phyloP scores from a whole-genome alignment of 2,797 vertebrate species.

The Peromyscus aztecus region DNA sequence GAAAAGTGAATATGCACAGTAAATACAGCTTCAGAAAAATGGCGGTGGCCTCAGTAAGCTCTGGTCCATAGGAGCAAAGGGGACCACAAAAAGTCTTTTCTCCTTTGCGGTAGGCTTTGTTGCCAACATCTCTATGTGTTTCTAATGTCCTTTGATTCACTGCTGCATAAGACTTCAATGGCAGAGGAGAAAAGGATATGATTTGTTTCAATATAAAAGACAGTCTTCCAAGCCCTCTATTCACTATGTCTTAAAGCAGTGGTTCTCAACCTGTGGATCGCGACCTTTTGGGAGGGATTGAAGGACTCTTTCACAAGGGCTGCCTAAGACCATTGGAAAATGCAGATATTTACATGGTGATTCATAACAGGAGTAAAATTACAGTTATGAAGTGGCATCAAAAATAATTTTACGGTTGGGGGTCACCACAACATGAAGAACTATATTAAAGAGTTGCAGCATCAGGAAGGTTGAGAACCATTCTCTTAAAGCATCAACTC shows the following conservation, averaged over 20 bases:
- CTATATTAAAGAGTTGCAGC: background rate
- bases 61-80: background rate
- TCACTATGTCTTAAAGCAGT: background rate
- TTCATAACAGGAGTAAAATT: background rate
- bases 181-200: background rate
- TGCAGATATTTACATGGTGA: background rate
- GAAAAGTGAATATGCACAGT: conserved; percentile 26
- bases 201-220: conserved; percentile 23
- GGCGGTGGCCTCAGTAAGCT: background rate
- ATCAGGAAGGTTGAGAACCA: background rate
- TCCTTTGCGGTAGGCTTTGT: background rate
- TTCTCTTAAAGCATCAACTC: background rate
- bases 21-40: conserved; percentile 24
- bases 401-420: background rate
- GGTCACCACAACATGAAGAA: background rate
- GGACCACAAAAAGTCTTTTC: background rate
- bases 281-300: background rate
- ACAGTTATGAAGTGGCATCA: background rate
- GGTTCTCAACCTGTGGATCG: background rate
- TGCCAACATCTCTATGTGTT: background rate
- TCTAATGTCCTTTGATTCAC: background rate
- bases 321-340: background rate
- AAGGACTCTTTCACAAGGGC: background rate
- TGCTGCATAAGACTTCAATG: background rate
- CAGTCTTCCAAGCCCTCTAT: conserved; percentile 12